Base-by-base conservation (phyloP, 2,888 invertebrate species). In the Spialia ferax region DNA sequence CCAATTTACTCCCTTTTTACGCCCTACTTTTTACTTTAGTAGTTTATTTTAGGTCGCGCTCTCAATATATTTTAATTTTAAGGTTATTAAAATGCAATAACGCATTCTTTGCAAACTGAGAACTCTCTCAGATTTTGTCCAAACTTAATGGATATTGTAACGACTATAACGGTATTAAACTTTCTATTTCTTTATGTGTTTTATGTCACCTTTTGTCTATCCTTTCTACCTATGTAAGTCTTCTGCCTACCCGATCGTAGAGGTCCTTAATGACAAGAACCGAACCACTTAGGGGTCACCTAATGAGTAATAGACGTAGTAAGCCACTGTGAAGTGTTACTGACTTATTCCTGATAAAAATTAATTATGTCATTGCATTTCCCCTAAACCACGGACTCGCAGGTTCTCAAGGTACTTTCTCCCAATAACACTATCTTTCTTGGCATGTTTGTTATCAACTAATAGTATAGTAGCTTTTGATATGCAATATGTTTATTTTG, bases 381-480 rank as follows among this genome's bases (percentile, higher is more conserved):
- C 91, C 85, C 91, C 88, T 86, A 89, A 81, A 92, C 91, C 91
- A 87, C 75, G 94, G 94, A 94, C 90, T 93, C 81, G 91, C 94
- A 94, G 94, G 94, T 94, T 93, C 94, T 94, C 90, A 94, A 94
- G 94, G 94, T 94, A 93, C 89, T 92, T 89, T 82, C 79, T 92
- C 92, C 92, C 91, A 87, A 88, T 92, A 91, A 91, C 84, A 91
- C 88, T 87, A 81, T 87, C 88, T 90, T 81, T 89, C 88, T 89
- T 79, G 89, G 93, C 93, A 93, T 93, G 93, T 76, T 85, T 82
- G 67, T 71, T 65, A 64, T 48, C 57, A 55, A 73, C 70, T 66
- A 71, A 73, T 66, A 68, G 68, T 13, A 35, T 56, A 62, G 45
- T 64, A 63, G 79, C 78, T 79, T 79, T 77, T 74, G 73, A 75